Evolutionary conservation across 2,113 vertebrate species (phyloP), one percentile per base, ranked within the genome.

Genomic region (Cyprinodon variegatus): DNA sequence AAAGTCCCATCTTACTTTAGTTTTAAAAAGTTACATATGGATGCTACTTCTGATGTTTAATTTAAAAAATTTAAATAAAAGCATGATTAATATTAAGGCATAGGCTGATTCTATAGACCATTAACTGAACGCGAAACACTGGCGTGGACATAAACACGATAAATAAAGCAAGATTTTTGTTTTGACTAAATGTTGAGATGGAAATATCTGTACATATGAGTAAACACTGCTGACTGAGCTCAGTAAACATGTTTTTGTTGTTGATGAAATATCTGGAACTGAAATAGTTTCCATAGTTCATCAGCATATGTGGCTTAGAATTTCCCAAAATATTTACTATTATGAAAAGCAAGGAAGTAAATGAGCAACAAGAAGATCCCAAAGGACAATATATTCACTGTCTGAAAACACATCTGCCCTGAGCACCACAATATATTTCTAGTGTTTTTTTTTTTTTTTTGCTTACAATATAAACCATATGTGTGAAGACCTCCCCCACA

Each of bases 391-490:
- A 68, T 20, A 73, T 78, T 57, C 61, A 72, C 65, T 68, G 71
- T 86, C 57, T 81, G 64, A 77, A 76, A 79, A 74, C 68, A 76
- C n/a, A 65, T 73, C 65, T 76, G 70, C 78, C 29, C 65, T 72
- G 53, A 68, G 14, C 61, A 81, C 37, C n/a, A 70, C 41, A 78
- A 82, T 41, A 43, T 61, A 68, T 64, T 59, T 75, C 46, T 29
- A 29, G 29, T 29, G 29, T 29, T 29, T 29, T 29, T 29, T 29
- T 29, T 29, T 72, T 46, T 61, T 80, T 76, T 78, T 69, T 63
- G 60, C 65, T 69, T 72, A 22, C 22, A 86, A 86, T 68, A 74
- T 57, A 76, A 91, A 82, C 69, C 83, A 66, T n/a, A 41, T 87
- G 83, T 78, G 45, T 70, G 45, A 79, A 82, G 43, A 69, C 29